A percentile compares a stretch with the other conserved stretches of the same genome.
Evolutionary conservation across 2,797 vertebrate genomes (phyloP).

Genomic region (Uromys caudimaculatus): DNA sequence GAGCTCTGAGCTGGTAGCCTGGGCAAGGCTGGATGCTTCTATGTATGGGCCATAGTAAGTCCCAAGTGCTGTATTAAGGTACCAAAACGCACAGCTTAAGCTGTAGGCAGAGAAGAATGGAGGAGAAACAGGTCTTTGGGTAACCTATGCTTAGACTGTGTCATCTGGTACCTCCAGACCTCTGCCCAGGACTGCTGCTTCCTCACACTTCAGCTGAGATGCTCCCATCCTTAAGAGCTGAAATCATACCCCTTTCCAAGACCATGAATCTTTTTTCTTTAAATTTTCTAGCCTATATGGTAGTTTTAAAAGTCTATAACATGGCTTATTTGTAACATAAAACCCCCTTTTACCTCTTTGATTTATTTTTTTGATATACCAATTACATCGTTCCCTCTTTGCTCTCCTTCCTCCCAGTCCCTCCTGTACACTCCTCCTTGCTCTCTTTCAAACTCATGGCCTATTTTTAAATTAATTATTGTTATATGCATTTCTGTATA

Average conservation of each 20-base stretch:
- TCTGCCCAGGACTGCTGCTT: neutral
- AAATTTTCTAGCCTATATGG: neutral
- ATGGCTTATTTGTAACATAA: neutral
- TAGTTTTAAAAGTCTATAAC: neutral
- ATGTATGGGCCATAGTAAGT: neutral
- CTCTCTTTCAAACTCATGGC: neutral
- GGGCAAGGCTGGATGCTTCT: neutral
- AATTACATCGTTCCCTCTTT: neutral
- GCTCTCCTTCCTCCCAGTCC: neutral
- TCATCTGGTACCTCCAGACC: constrained; percentile 3
- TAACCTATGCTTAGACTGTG: neutral
- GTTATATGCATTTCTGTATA: neutral
- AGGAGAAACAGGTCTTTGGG: constrained; percentile 36
- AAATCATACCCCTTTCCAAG: neutral
- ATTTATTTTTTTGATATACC: neutral
- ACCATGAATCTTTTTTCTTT: neutral
- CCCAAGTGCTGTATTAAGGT: neutral
- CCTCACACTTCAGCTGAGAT: constrained; percentile 8
- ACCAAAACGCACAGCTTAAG: constrained; percentile 3
- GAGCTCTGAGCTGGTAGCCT: neutral
- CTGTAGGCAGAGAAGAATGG: neutral
- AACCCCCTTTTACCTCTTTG: neutral
- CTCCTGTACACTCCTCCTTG: neutral
- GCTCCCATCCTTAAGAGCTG: constrained; percentile 28
- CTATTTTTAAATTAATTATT: neutral